Conservation (phyloP, 2,113 vertebrate genomes). For the Monopterus albus region DNA sequence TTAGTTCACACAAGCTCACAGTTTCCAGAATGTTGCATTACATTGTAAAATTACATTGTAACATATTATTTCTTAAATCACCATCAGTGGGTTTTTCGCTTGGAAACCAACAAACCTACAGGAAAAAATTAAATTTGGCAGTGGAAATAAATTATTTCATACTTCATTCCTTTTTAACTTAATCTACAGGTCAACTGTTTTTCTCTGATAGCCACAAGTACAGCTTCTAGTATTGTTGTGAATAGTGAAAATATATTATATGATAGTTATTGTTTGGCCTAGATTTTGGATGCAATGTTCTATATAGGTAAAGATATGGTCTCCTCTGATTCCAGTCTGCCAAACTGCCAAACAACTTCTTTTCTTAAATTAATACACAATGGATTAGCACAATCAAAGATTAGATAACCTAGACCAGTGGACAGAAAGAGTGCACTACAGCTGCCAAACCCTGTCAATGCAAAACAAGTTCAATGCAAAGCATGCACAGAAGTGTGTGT, state of each 20-base stretch:
- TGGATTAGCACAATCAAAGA: neutral
- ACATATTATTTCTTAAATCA: no score
- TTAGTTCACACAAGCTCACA: neutral
- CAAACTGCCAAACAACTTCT: neutral
- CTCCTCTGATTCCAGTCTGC: conserved; percentile 2
- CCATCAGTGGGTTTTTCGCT: no score
- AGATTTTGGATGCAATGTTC: neutral
- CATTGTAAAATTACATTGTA: no score
- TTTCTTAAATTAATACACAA: neutral
- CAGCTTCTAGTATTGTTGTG: neutral
- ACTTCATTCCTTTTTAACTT: neutral
- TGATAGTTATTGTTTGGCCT: neutral
- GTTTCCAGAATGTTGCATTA: no score
- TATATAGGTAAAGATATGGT: neutral
- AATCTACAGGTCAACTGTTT: no score
- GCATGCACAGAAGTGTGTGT: no score
- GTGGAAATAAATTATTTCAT: neutral
- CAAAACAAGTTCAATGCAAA: neutral
- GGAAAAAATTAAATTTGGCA: conserved; percentile 10
- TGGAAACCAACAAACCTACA: neutral
- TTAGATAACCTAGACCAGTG: neutral
- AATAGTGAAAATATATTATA: neutral
- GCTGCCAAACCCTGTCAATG: neutral
- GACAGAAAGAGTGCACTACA: neutral
- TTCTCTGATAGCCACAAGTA: neutral